phyloP scores from a whole-genome alignment of 2,797 vertebrate genomes.

The Astyanax mexicanus region DNA sequence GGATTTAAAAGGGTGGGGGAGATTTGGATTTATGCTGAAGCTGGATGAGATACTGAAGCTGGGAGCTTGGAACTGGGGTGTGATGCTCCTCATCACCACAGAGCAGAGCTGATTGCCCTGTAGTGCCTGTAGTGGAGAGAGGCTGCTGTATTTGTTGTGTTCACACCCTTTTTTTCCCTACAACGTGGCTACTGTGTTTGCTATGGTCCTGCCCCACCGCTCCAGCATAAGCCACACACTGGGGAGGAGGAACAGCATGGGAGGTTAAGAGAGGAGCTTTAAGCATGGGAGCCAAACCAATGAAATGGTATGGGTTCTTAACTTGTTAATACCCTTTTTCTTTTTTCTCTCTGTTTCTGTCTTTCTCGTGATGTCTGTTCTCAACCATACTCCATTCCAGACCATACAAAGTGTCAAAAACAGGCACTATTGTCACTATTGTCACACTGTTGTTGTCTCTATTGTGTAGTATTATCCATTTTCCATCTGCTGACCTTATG shows the following conservation, averaged over 20 bases:
- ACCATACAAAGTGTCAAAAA: slow-evolving; percentile 7
- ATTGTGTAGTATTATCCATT: slow-evolving; percentile 4
- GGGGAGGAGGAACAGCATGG: slow-evolving; percentile 65
- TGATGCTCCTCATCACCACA: slow-evolving; percentile 37
- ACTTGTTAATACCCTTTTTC: background rate
- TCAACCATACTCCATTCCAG: background rate
- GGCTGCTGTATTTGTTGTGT: slow-evolving; percentile 63
- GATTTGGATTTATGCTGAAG: slow-evolving; percentile 23
- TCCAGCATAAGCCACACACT: slow-evolving; percentile 71
- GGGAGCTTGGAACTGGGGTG: background rate
- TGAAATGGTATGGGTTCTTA: slow-evolving; percentile 80
- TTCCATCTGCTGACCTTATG: slow-evolving; percentile 5
- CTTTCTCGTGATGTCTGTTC: background rate
- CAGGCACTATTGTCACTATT: no score
- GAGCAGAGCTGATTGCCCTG: slow-evolving; percentile 69
- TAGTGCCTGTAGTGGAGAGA: no score
- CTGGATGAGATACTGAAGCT: slow-evolving; percentile 13
- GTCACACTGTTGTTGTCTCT: no score
- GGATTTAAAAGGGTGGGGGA: slow-evolving; percentile 63
- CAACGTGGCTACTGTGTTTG: slow-evolving; percentile 54
- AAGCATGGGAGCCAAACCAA: slow-evolving; percentile 85
- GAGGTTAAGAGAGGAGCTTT: slow-evolving; percentile 68
- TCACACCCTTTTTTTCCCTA: slow-evolving; percentile 63
- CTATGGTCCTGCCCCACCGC: slow-evolving; percentile 73
- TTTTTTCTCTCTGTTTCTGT: background rate